Conservation (phyloP, 2,888 invertebrate species). For the Aphidoletes aphidimyza region DNA sequence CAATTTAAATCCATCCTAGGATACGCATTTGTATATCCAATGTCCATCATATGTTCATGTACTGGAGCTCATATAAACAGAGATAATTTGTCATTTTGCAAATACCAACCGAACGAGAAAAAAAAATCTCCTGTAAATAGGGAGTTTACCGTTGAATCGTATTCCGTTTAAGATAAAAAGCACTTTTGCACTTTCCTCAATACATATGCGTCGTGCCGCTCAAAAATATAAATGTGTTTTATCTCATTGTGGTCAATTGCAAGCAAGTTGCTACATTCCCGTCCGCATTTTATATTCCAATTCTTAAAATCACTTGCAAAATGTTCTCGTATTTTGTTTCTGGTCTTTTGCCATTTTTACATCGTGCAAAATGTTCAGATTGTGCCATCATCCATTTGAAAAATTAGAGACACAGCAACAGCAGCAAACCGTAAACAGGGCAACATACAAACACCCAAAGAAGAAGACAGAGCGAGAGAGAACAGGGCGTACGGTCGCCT, state of each 20-base stretch:
- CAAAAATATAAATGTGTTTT: neutral
- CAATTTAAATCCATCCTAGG: no score
- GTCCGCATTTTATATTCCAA: no score
- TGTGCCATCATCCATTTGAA: neutral
- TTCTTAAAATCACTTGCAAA: neutral
- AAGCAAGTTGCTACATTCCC: constrained; percentile 22
- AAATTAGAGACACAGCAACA: neutral
- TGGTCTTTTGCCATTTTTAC: neutral
- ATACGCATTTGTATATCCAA: neutral
- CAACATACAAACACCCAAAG: neutral
- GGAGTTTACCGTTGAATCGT: constrained; percentile 7
- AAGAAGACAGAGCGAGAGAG: neutral
- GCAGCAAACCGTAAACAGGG: neutral
- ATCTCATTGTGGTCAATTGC: neutral
- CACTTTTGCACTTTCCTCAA: neutral
- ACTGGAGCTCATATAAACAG: no score
- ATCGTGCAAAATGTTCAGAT: no score
- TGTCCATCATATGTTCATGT: no score
- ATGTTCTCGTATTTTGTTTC: neutral
- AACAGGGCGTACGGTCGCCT: neutral
- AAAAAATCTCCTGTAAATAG: neutral
- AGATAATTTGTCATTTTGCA: no score
- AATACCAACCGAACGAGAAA: neutral
- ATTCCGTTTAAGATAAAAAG: constrained; percentile 19
- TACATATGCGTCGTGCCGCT: neutral